Base-by-base conservation (phyloP, 2,888 invertebrate genomes). In the Epirrhoe alternata region DNA sequence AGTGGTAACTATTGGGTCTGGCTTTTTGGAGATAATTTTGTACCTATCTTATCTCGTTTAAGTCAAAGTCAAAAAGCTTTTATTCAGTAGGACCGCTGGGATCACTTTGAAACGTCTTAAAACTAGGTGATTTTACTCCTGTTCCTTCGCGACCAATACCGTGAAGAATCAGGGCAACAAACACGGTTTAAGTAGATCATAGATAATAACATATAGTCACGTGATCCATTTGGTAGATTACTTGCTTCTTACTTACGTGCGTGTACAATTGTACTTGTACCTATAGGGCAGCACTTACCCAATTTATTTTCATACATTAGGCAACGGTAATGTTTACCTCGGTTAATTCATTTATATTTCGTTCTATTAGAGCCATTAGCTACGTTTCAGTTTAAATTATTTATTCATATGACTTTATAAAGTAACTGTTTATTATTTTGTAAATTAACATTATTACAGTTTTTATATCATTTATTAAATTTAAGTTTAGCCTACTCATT, bases 351-450 rank as follows among this genome's bases (percentile, higher is more conserved):
- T 12, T 54, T 54, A 5, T 35, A 5, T 16, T n/a, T 53, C 38
- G 35, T 38, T 54, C 38, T 12, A 51, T 30, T 30, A 31, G 24
- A 54, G 35, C 17, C 53, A 54, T 54, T 54, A 54, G 5, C 35
- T 17, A 6, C 33, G 53, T 54, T 53, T 53, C 16, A 24, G 50
- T 49, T 49, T 8, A 50, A 24, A 10, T 24, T 24, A 50, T 24
- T 50, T 50, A 50, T 50, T 50, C 50, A 50, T 24, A 3, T 4
- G 8, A 10, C 50, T 50, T 50, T 50, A 50, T 50, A 8, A 24
- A 50, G 17, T 50, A 24, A 24, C 10, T 50, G 0, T 24, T 50
- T 1, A 8, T 45, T 45, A 45, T 45, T 45, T 35, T 6, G 35
- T 35, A 10, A 35, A 35, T 8, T 8, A 35, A 10, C 6, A 35